These are phyloP conservation scores for Pterobdella sp. DNA, from an alignment of 2,888 invertebrate genomes.

Conservation along the genomic window DNA sequence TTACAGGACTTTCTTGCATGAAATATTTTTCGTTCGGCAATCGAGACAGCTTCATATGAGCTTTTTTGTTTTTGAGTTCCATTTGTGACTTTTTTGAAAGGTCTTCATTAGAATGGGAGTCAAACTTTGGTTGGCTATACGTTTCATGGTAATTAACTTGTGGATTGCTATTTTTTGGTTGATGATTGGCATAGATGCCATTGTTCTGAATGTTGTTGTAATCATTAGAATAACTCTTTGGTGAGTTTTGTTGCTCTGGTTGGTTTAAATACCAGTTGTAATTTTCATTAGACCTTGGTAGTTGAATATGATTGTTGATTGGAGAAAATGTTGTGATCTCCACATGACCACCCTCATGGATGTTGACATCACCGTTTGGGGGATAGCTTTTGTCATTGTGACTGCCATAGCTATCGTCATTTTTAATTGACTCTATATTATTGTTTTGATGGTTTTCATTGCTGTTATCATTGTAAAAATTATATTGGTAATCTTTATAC, in stretches of 20 bases:
- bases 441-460: neutral
- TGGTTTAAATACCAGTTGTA: too few relatives aligned
- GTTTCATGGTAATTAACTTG: neutral
- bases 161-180: neutral
- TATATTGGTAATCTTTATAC: neutral
- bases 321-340: neutral
- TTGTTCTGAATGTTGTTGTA: neutral
- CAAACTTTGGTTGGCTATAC: neutral
- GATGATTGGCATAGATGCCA: neutral
- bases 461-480: neutral
- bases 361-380: neutral
- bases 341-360: neutral
- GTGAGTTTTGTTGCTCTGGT: too few relatives aligned
- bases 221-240: neutral
- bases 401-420: too few relatives aligned
- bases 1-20: conserved; percentile 2
- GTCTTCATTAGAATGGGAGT: neutral
- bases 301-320: too few relatives aligned
- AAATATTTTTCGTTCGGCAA: neutral
- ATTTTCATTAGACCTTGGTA: too few relatives aligned
- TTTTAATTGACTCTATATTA: neutral
- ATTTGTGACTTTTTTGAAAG: neutral
- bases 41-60: neutral
- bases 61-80: neutral
- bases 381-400: too few relatives aligned